These are phyloP conservation scores for Tolmerus cingulatus DNA, from an alignment of 2,888 invertebrate species.

Conservation along the genomic window DNA sequence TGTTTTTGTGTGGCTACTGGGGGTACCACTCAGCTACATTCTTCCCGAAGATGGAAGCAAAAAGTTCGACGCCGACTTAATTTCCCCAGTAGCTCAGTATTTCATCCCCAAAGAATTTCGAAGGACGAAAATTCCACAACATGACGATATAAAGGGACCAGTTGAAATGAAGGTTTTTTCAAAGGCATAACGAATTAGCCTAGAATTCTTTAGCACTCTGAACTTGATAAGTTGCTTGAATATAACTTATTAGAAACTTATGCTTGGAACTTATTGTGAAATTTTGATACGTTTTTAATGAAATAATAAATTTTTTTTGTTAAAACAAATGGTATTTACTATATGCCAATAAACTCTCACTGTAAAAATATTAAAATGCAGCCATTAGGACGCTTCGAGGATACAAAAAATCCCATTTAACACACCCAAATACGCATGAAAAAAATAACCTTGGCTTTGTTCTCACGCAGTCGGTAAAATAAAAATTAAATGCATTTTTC, in stretches of 20 bases:
- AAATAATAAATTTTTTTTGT: neutral
- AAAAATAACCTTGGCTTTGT: no score
- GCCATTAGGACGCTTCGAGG: no score
- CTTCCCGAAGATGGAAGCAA: constrained; percentile 58
- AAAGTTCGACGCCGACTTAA: constrained; percentile 56
- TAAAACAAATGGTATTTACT: neutral
- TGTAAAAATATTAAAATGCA: no score
- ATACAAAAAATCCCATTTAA: no score
- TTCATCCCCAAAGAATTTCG: constrained; percentile 43
- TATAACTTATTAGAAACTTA: neutral
- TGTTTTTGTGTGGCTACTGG: constrained; percentile 65
- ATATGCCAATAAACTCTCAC: neutral
- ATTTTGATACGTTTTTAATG: neutral
- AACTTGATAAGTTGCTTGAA: neutral
- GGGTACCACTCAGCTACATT: constrained; percentile 66
- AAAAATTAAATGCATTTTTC: no score
- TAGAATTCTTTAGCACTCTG: neutral
- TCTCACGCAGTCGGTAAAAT: no score
- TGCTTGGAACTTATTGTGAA: neutral
- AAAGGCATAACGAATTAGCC: neutral
- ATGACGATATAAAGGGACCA: neutral
- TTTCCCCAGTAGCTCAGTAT: constrained; percentile 54
- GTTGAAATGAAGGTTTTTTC: neutral
- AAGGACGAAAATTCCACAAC: constrained; percentile 18
- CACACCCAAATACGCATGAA: no score